Percentiles rank a stretch among this genome's conserved stretches.
Evolutionary conservation across 2,888 invertebrate species (phyloP).

Genomic region (Myopa testacea): DNA sequence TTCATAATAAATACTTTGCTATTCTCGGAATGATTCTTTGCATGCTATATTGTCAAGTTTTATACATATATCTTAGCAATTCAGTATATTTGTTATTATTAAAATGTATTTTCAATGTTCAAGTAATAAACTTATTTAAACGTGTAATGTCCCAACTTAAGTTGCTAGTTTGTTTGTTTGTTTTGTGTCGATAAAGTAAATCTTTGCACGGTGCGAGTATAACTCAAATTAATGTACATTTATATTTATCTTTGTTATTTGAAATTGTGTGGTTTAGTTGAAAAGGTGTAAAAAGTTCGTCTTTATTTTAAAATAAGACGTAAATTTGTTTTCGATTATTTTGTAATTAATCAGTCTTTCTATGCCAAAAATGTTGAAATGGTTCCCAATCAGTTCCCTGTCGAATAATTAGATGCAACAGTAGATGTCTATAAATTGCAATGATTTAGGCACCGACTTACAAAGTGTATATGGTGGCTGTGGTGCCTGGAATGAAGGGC

Average conservation of each 20-base stretch:
- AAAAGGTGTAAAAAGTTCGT: constrained; percentile 31
- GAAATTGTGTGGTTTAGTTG: constrained; percentile 33
- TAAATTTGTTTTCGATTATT: constrained; percentile 8
- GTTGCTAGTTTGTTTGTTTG: too few species aligned
- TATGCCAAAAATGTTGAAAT: constrained; percentile 37
- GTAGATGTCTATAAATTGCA: not conserved
- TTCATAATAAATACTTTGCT: too few species aligned
- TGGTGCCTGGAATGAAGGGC: too few species aligned
- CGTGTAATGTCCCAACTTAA: too few species aligned
- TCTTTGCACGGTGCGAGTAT: too few species aligned
- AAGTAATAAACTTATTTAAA: not conserved
- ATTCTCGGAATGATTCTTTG: not conserved
- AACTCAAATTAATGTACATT: too few species aligned
- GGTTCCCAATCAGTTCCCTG: not conserved
- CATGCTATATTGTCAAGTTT: constrained; percentile 50
- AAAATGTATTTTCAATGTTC: constrained; percentile 17
- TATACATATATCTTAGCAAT: constrained; percentile 32
- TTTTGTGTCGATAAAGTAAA: too few species aligned
- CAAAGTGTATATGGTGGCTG: too few species aligned
- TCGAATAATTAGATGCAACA: not conserved
- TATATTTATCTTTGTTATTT: not conserved
- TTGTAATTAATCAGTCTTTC: constrained; percentile 40
- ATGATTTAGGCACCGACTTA: not conserved
- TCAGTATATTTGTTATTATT: constrained; percentile 30
- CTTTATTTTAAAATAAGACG: constrained; percentile 6